Percentiles rank a stretch among this genome's conserved stretches.
Evolutionary conservation across 53 echinoderm and acorn worm species (phyloP).

Genomic region (Hippasteria phrygiana): DNA sequence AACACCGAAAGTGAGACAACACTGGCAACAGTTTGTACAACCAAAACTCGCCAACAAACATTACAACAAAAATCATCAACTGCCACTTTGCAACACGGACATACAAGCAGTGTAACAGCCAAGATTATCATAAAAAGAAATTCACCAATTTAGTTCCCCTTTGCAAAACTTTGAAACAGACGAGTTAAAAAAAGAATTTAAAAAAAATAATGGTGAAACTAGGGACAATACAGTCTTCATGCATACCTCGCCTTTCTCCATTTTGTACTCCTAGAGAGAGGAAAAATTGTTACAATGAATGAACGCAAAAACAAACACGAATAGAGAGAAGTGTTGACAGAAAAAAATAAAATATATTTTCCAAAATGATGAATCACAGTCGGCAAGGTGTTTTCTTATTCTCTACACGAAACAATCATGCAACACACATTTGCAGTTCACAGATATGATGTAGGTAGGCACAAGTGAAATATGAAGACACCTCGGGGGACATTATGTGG

Average conservation of each 20-base stretch:
- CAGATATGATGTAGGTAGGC: no score
- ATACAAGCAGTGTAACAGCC: constrained; percentile 14
- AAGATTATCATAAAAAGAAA: background rate
- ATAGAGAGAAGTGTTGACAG: background rate
- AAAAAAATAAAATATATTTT: background rate
- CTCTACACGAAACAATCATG: no score
- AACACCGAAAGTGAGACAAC: constrained; percentile 9
- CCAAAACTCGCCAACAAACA: no score
- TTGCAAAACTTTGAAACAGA: no score
- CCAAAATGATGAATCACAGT: background rate
- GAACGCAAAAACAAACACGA: constrained; percentile 17
- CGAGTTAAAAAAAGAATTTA: no score
- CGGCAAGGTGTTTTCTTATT: background rate
- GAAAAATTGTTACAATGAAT: constrained; percentile 19
- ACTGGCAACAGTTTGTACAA: background rate
- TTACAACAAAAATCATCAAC: no score
- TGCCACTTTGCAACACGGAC: no score
- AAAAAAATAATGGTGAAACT: constrained; percentile 19
- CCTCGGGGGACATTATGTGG: no score
- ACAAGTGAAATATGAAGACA: no score
- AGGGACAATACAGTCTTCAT: constrained; percentile 5
- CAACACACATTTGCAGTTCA: background rate
- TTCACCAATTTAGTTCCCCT: background rate
- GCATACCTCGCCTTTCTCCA: constrained; percentile 99
- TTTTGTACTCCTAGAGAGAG: constrained; percentile 90